These are phyloP conservation scores for human DNA, from an alignment of 2,113 vertebrate genomes.

Conservation along the genomic window GRCh38 chr17:67547501-67548000, in stretches of 20 bases:
- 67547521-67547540: not conserved
- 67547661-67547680: not conserved
- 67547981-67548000: not conserved
- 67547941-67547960: not conserved
- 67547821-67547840: not conserved
- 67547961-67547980: not conserved
- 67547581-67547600: constrained; percentile 52
- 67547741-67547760: not conserved
- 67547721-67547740: not conserved
- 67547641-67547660: not conserved
- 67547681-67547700: not conserved
- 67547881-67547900: not conserved
- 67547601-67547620: constrained; percentile 16
- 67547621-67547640: not conserved
- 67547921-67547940: not conserved
- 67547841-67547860: not conserved
- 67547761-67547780: not conserved
- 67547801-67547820: not conserved
- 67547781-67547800: not conserved
- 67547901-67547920: not conserved
- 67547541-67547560: not conserved
- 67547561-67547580: not conserved
- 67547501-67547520: too few relatives aligned
- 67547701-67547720: not conserved
- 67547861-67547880: not conserved